Conservation (phyloP, 37 sponge, comb jelly and placozoan species). For the Chondrilla cf. caribensis region DNA sequence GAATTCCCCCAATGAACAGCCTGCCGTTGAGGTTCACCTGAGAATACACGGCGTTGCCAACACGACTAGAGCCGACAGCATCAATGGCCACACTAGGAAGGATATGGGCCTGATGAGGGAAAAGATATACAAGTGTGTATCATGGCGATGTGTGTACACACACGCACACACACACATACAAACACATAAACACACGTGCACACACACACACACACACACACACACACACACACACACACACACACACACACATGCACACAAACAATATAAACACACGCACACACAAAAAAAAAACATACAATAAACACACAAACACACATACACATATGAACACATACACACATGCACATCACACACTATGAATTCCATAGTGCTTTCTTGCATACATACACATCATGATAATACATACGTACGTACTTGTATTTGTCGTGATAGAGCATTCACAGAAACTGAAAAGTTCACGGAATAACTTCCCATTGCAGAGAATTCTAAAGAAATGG, state of each 20-base stretch:
- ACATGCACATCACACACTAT: no score
- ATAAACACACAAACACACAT: no score
- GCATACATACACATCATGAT: not conserved
- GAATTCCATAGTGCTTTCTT: no score
- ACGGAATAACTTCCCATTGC: constrained; percentile 40
- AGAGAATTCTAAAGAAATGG: not conserved
- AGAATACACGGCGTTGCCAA: constrained; percentile 44
- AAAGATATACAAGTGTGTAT: not conserved
- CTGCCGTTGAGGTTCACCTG: constrained; percentile 40
- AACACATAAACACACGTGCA: not conserved
- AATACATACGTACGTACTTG: constrained; percentile 17
- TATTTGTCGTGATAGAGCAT: constrained; percentile 35
- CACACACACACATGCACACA: not conserved
- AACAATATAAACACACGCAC: no score
- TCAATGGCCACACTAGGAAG: not conserved
- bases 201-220: not conserved
- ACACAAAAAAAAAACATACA: no score
- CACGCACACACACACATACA: no score
- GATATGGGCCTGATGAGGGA: not conserved
- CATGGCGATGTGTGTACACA: not conserved
- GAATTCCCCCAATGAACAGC: constrained; percentile 43
- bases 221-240: constrained; percentile 10
- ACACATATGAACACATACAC: no score
- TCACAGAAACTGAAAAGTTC: constrained; percentile 30
- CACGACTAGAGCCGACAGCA: constrained; percentile 30